Evolutionary conservation across 2,888 invertebrate species (phyloP).

Genomic region (Hoplodrina blanda): DNA sequence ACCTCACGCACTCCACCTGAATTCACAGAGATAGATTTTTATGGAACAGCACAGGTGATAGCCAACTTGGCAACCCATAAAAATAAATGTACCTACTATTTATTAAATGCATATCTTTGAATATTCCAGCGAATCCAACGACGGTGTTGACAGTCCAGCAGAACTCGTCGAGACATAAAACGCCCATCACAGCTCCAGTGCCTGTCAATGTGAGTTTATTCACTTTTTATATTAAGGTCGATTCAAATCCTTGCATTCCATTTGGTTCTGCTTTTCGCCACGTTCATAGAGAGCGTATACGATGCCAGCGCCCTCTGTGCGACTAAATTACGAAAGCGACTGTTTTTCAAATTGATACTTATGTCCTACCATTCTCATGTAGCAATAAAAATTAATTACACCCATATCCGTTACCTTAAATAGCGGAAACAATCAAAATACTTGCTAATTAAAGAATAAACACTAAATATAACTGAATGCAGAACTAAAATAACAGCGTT

Average conservation of each 20-base stretch:
- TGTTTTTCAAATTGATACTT: not conserved
- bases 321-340: conserved; percentile 6
- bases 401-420: conserved; percentile 16
- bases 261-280: no score
- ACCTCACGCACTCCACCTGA: no score
- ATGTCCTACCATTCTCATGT: conserved; percentile 13
- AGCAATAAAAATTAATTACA: conserved; percentile 1
- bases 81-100: not conserved
- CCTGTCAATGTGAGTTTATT: conserved; percentile 96
- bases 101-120: not conserved
- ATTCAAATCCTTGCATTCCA: not conserved
- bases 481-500: conserved; percentile 11
- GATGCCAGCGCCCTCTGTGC: not conserved
- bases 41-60: no score
- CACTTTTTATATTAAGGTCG: no score
- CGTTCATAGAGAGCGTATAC: not conserved
- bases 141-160: conserved; percentile 87
- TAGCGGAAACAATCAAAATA: conserved; percentile 55
- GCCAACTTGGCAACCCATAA: not conserved
- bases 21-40: no score
- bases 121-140: conserved; percentile 89
- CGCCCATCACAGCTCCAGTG: conserved; percentile 95
- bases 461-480: conserved; percentile 25
- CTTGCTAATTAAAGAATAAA: conserved; percentile 56
- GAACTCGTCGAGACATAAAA: conserved; percentile 84